Evolutionary conservation across 2,888 invertebrate genomes (phyloP).

Genomic region (Pasiphila rectangulata): DNA sequence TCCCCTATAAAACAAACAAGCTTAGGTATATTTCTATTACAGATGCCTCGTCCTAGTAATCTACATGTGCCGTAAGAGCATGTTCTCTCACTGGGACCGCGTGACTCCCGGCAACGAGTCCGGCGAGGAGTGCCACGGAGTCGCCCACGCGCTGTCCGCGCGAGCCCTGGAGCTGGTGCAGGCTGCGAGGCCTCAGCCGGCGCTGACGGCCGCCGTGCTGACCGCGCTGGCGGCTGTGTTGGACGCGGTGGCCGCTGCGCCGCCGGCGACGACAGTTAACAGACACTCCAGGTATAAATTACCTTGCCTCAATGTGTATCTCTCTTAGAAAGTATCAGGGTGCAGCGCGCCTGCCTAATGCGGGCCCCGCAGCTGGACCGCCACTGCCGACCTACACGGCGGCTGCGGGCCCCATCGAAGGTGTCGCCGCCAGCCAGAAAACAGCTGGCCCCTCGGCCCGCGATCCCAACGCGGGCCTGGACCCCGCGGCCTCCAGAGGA

Average conservation of each 20-base stretch:
- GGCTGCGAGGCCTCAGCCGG: constrained; percentile 76
- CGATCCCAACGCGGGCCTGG: too few species aligned
- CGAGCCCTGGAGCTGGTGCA: constrained; percentile 75
- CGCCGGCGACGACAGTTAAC: constrained; percentile 31
- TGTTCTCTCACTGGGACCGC: constrained; percentile 76
- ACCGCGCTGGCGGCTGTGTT: constrained; percentile 61
- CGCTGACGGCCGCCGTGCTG: constrained; percentile 67
- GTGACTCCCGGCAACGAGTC: constrained; percentile 74
- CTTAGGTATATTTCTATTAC: constrained; percentile 31
- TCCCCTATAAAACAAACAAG: too few species aligned
- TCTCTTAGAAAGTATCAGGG: too few species aligned
- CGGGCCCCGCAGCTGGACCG: too few species aligned
- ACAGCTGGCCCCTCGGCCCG: too few species aligned
- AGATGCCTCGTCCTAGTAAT: constrained; percentile 93
- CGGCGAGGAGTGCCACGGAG: constrained; percentile 59
- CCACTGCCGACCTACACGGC: too few species aligned
- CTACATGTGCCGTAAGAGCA: constrained; percentile 91
- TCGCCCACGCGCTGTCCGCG: constrained; percentile 80
- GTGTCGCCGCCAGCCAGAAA: too few species aligned
- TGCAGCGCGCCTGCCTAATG: too few species aligned
- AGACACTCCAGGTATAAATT: constrained; percentile 49
- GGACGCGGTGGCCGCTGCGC: constrained; percentile 52
- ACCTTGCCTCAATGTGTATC: too few species aligned
- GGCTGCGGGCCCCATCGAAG: too few species aligned
- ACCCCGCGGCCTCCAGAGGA: too few species aligned